These are phyloP conservation scores for Orthonevra nobilis DNA, from an alignment of 2,888 invertebrate genomes.

Conservation along the genomic window DNA sequence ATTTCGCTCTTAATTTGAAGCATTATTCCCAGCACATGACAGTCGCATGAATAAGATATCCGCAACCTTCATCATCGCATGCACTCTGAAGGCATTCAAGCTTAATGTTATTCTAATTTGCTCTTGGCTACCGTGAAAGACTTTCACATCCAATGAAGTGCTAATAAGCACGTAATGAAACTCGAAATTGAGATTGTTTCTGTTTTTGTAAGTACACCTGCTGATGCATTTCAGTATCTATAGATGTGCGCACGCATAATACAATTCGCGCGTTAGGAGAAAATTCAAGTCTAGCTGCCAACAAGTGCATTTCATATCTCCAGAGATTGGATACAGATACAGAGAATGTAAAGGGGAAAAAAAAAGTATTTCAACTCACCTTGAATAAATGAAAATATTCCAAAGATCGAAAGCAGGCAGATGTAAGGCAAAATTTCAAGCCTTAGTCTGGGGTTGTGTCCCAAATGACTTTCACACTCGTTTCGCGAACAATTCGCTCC, in stretches of 20 bases:
- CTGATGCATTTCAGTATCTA: too few relatives aligned
- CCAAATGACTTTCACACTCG: slow-evolving; percentile 60
- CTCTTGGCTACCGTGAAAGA: slow-evolving; percentile 1
- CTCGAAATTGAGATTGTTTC: too few relatives aligned
- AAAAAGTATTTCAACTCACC: too few relatives aligned
- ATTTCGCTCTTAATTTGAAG: not conserved
- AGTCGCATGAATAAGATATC: slow-evolving; percentile 25
- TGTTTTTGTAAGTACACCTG: too few relatives aligned
- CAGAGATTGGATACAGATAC: not conserved
- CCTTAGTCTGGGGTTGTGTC: not conserved
- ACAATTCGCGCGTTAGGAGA: slow-evolving; percentile 5
- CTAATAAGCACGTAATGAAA: not conserved
- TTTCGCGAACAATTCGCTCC: slow-evolving; percentile 18
- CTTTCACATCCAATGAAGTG: slow-evolving; percentile 22
- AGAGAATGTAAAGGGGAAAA: not conserved
- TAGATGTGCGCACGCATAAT: not conserved
- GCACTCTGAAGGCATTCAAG: too few relatives aligned
- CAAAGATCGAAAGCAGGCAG: slow-evolving; percentile 9
- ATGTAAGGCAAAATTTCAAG: too few relatives aligned
- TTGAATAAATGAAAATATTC: slow-evolving; percentile 33
- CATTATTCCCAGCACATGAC: not conserved
- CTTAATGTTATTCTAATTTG: slow-evolving; percentile 12
- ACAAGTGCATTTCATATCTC: not conserved
- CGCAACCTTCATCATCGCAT: too few relatives aligned
- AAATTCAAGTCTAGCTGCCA: not conserved